Conservation (phyloP, 2,888 invertebrate genomes). For the Syrphus vitripennis region DNA sequence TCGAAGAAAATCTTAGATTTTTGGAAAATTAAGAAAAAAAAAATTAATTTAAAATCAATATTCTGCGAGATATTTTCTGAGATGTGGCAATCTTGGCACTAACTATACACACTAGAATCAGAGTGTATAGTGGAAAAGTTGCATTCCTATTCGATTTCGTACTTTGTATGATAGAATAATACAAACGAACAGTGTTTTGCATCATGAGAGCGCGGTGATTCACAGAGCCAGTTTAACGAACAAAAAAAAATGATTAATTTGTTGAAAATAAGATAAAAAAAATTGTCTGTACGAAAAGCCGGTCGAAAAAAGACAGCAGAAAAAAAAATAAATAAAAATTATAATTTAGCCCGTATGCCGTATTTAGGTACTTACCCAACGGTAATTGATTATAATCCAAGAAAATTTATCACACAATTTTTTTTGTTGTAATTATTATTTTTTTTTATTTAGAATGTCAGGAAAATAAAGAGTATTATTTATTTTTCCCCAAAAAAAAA, state of each 20-base stretch:
- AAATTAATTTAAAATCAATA: too few species aligned
- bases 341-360: background rate
- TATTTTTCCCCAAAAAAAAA: background rate
- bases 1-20: too few species aligned
- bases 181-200: slow-evolving; percentile 6
- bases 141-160: slow-evolving; percentile 21
- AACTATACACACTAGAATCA: background rate
- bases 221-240: slow-evolving; percentile 4
- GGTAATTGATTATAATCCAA: slow-evolving; percentile 53
- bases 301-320: slow-evolving; percentile 19
- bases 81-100: too few species aligned
- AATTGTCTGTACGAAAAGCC: slow-evolving; percentile 45
- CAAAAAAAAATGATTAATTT: slow-evolving; percentile 32
- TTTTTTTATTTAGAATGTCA: slow-evolving; percentile 17
- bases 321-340: background rate
- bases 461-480: slow-evolving; percentile 17
- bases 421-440: background rate
- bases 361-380: slow-evolving; percentile 34
- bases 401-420: slow-evolving; percentile 24
- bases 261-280: slow-evolving; percentile 9
- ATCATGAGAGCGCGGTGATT: slow-evolving; percentile 12
- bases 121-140: slow-evolving; percentile 35
- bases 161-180: background rate
- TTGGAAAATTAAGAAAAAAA: too few species aligned
- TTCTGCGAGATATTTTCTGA: too few species aligned